These are phyloP conservation scores for Uropetala carovei DNA, from an alignment of 2,888 invertebrate genomes.

Conservation along the genomic window DNA sequence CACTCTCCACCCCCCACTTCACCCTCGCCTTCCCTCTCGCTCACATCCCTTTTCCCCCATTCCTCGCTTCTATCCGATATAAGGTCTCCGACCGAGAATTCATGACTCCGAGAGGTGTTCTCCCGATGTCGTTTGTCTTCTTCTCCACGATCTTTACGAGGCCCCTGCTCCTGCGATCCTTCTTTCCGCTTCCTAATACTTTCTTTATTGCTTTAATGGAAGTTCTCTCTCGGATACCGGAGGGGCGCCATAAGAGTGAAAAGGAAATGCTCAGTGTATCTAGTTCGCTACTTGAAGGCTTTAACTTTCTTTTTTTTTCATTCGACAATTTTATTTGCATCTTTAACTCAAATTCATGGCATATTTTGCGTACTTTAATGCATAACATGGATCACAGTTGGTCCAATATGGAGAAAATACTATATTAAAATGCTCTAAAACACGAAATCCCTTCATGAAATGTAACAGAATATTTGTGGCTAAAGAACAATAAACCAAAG, in stretches of 20 bases:
- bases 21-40: neutral
- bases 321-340: too few relatives aligned
- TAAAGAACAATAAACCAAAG: too few relatives aligned
- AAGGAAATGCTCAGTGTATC: too few relatives aligned
- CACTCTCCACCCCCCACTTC: neutral
- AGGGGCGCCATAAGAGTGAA: neutral
- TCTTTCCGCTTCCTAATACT: constrained; percentile 57
- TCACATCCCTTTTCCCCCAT: neutral
- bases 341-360: too few relatives aligned
- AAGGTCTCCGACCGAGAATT: neutral
- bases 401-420: too few relatives aligned
- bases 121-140: constrained; percentile 59
- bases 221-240: neutral
- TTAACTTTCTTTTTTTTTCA: too few relatives aligned
- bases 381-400: too few relatives aligned
- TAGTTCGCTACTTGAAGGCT: too few relatives aligned
- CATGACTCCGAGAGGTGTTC: constrained; percentile 44
- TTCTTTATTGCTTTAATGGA: constrained; percentile 58
- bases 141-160: constrained; percentile 53
- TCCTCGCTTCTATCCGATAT: neutral
- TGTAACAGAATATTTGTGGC: too few relatives aligned
- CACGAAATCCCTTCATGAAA: too few relatives aligned
- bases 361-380: too few relatives aligned
- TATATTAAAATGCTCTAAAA: too few relatives aligned
- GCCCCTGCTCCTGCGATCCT: constrained; percentile 42